Percentiles rank a stretch among this genome's conserved stretches.
Conservation (phyloP, 2,888 invertebrate genomes). For the Tuta absoluta region DNA sequence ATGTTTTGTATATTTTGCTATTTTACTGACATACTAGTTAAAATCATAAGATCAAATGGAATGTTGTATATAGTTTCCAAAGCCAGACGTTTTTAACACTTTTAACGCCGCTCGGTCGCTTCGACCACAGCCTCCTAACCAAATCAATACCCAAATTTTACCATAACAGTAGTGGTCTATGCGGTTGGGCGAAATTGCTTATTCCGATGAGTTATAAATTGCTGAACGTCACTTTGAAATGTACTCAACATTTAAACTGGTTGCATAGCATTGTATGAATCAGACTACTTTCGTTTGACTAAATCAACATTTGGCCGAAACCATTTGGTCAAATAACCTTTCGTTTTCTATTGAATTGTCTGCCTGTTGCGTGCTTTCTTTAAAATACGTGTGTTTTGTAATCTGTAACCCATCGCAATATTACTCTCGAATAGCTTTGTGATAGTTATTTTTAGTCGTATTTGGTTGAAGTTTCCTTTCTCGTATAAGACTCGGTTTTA, state of each 20-base stretch:
- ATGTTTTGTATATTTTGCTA: conserved; percentile 9
- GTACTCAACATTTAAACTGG: not conserved
- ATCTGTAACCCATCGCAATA: not conserved
- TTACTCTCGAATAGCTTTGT: conserved; percentile 17
- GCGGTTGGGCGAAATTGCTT: not conserved
- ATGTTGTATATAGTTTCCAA: conserved; percentile 7
- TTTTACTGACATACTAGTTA: not conserved
- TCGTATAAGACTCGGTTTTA: conserved; percentile 38
- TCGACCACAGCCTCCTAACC: conserved; percentile 6
- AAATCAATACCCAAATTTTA: not conserved
- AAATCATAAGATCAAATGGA: not conserved
- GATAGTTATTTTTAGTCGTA: conserved; percentile 17
- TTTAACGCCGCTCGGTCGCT: not conserved
- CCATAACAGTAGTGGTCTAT: conserved; percentile 5
- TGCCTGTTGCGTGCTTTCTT: not conserved
- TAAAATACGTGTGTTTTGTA: not conserved
- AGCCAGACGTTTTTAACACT: conserved; percentile 9
- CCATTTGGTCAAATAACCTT: not conserved
- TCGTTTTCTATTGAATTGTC: not conserved
- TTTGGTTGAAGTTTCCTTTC: conserved; percentile 32
- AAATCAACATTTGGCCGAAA: not conserved
- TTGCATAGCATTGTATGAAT: not conserved
- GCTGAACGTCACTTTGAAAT: not conserved
- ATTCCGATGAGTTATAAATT: conserved; percentile 1
- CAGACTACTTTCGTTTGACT: not conserved